Conservation (phyloP, 30 jellyfish, hydroid and myxozoan genomes). For the Phacellophora camtschatica region DNA sequence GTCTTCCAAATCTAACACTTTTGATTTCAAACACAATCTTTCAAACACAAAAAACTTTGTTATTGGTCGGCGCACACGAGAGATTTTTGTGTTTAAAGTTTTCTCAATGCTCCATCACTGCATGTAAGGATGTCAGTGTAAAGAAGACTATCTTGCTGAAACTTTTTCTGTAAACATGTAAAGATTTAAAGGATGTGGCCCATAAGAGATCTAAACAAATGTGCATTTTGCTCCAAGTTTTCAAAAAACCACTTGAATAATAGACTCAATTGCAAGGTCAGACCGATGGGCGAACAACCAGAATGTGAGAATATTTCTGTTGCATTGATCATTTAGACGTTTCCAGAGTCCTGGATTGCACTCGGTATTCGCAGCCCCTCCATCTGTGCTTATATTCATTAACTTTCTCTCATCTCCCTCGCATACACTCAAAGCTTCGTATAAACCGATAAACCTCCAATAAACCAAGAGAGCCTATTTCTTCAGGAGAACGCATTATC, state of each 20-base stretch:
- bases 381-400: slow-evolving; percentile 15
- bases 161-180: too few species aligned
- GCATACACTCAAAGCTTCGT: slow-evolving; percentile 14
- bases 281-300: slow-evolving; percentile 49
- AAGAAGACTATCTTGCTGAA: background rate
- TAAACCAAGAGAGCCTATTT: slow-evolving; percentile 1
- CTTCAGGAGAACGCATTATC: too few species aligned
- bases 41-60: too few species aligned
- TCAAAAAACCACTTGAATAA: slow-evolving; percentile 26
- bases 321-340: slow-evolving; percentile 24
- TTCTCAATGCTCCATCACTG: background rate
- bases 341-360: slow-evolving; percentile 31
- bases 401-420: too few species aligned
- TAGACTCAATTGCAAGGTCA: slow-evolving; percentile 53
- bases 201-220: slow-evolving; percentile 36
- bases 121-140: background rate
- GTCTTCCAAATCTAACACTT: background rate
- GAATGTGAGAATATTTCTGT: slow-evolving; percentile 28
- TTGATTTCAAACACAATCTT: background rate
- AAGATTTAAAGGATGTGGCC: slow-evolving; percentile 26
- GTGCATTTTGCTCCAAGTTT: slow-evolving; percentile 21
- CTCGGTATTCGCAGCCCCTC: slow-evolving; percentile 38
- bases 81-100: too few species aligned
- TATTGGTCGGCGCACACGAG: too few species aligned
- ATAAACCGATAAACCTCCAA: background rate